A percentile compares a stretch with the other conserved stretches of the same genome.
Evolutionary conservation across 2,113 vertebrate genomes (phyloP).

Genomic region (Neopipo cinnamomea): DNA sequence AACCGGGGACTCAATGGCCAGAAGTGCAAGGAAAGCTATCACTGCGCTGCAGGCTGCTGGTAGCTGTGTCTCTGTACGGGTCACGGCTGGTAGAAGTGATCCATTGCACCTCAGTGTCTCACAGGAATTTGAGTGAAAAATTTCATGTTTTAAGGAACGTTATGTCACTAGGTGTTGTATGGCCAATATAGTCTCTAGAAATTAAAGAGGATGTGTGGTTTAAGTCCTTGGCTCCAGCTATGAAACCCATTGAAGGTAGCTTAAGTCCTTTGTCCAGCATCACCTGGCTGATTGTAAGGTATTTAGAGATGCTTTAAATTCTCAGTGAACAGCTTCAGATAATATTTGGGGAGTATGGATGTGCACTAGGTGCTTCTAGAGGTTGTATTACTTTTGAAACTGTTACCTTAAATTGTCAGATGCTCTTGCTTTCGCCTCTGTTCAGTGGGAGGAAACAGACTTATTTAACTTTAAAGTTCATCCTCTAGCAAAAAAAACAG

Average conservation of each 20-base stretch:
- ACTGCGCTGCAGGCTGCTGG: fast-evolving
- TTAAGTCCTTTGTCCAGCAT: neutral
- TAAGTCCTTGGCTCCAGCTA: neutral
- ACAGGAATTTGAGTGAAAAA: neutral
- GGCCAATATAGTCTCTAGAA: neutral
- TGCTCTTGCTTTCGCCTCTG: neutral
- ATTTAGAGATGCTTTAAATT: neutral
- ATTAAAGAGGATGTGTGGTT: neutral
- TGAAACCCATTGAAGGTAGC: neutral
- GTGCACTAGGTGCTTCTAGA: neutral
- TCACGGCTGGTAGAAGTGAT: neutral
- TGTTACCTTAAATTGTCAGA: neutral
- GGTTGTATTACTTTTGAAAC: neutral
- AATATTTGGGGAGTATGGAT: neutral
- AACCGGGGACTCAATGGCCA: fast-evolving
- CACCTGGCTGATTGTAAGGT: neutral
- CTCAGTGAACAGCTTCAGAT: neutral
- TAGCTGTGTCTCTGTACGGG: fast-evolving
- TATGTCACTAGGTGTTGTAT: neutral
- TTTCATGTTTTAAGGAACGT: neutral
- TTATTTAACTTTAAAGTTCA: neutral
- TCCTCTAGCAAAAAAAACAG: neutral
- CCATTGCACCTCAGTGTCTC: neutral
- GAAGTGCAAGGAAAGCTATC: no score
- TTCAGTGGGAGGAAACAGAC: neutral